Percentiles rank a stretch among this genome's conserved stretches.
These are phyloP conservation scores for Odocoileus hemionus DNA, from an alignment of 2,113 vertebrate species.

Conservation along the genomic window DNA sequence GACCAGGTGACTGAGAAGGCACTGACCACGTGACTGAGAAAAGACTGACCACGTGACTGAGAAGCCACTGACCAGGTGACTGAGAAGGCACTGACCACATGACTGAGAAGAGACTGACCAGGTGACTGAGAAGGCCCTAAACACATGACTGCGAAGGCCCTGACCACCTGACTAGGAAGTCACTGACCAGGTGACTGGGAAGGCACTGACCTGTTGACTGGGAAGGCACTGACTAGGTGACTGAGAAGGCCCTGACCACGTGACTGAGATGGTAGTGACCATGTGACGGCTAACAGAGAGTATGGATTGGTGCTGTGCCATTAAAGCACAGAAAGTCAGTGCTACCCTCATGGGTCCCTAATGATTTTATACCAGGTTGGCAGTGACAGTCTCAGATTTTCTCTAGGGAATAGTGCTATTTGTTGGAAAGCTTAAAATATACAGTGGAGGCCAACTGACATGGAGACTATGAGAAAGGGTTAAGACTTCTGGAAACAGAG, in stretches of 20 bases:
- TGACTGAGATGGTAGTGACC: background rate
- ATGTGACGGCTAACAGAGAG: background rate
- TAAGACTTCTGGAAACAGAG: background rate
- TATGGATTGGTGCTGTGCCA: background rate
- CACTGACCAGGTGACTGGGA: too few relatives aligned
- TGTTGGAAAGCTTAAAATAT: background rate
- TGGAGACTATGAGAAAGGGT: background rate
- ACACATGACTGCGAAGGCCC: fast-evolving
- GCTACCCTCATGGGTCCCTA: background rate
- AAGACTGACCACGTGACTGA: fast-evolving
- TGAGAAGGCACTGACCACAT: fast-evolving
- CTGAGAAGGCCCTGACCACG: background rate
- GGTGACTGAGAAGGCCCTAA: fast-evolving
- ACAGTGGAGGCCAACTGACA: background rate
- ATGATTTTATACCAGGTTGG: background rate
- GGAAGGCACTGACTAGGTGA: too few relatives aligned
- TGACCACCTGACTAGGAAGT: fast-evolving
- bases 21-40: too few relatives aligned
- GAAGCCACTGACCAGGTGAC: too few relatives aligned
- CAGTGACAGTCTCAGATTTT: background rate
- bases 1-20: fast-evolving
- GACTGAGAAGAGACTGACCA: fast-evolving
- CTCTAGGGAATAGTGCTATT: background rate
- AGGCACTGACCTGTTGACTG: too few relatives aligned
- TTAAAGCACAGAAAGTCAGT: background rate